Evolutionary conservation across 2,888 invertebrate species (phyloP).

Genomic region (Napeogenes sylphis): DNA sequence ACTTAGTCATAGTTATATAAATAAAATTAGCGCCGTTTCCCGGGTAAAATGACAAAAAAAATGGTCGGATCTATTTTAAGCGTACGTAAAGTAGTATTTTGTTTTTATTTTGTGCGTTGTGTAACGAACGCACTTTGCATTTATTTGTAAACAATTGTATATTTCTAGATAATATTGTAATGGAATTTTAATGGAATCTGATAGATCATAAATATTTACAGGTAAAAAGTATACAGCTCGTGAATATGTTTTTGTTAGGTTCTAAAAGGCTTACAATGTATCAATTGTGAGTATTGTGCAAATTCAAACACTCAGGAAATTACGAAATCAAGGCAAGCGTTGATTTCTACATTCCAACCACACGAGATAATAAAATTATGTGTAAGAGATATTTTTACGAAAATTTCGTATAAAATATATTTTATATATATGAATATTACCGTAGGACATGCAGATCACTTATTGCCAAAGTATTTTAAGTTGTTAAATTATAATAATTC

Average conservation of each 20-base stretch:
- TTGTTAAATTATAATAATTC: too few relatives aligned
- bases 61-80: conserved; percentile 34
- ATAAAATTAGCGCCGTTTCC: conserved; percentile 38
- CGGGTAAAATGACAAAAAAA: conserved; percentile 36
- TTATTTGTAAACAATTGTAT: conserved; percentile 27
- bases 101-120: conserved; percentile 26
- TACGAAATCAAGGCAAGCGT: conserved; percentile 18
- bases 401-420: too few relatives aligned
- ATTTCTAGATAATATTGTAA: conserved; percentile 5
- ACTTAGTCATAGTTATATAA: conserved; percentile 35
- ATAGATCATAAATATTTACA: not conserved
- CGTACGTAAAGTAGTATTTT: conserved; percentile 26
- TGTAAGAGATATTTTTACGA: too few relatives aligned
- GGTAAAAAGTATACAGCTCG: not conserved
- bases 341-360: conserved; percentile 21
- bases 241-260: not conserved
- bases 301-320: conserved; percentile 16
- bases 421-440: too few relatives aligned
- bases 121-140: conserved; percentile 23
- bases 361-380: conserved; percentile 14
- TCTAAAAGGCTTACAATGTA: not conserved
- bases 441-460: too few relatives aligned
- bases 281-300: conserved; percentile 14
- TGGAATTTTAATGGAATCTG: not conserved
- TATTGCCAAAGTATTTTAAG: too few relatives aligned